phyloP scores from a whole-genome alignment of 35 echinoderm and acorn worm genomes.

The Eucidaris tribuloides region DNA sequence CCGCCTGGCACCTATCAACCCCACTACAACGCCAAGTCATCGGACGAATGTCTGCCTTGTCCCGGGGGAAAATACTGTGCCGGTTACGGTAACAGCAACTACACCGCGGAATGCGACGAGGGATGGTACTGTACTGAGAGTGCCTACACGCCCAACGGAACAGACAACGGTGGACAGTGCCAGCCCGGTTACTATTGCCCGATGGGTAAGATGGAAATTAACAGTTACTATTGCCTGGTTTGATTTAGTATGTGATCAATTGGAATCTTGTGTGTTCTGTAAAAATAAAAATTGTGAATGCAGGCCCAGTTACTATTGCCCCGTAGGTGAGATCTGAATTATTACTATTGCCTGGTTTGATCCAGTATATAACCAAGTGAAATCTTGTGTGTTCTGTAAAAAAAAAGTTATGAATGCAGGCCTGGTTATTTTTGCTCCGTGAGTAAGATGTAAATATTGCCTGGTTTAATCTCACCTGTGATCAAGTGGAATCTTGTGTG shows the following conservation, averaged over 20 bases:
- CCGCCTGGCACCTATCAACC: slow-evolving; percentile 89
- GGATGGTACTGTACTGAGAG: slow-evolving; percentile 91
- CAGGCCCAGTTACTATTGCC: slow-evolving; percentile 54
- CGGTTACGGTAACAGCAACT: slow-evolving; percentile 92
- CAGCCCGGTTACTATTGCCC: slow-evolving; percentile 83
- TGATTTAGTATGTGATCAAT: too few relatives aligned
- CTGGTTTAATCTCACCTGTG: too few relatives aligned
- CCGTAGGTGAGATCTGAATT: not conserved
- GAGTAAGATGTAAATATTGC: too few relatives aligned
- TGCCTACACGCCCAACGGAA: slow-evolving; percentile 68
- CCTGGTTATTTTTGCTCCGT: slow-evolving; percentile 54
- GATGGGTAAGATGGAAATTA: slow-evolving; percentile 64
- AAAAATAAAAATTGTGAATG: too few relatives aligned
- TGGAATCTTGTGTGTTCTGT: too few relatives aligned
- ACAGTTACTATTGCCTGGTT: too few relatives aligned
- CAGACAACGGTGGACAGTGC: slow-evolving; percentile 63
- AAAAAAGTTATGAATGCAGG: too few relatives aligned
- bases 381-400: too few relatives aligned
- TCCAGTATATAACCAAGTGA: too few relatives aligned
- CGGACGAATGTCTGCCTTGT: slow-evolving; percentile 74
- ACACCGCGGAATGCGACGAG: slow-evolving; percentile 89
- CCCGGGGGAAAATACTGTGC: slow-evolving; percentile 90
- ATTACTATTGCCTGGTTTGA: too few relatives aligned
- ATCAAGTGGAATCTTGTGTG: too few relatives aligned
- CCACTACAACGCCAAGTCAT: slow-evolving; percentile 41